Evolutionary conservation across 2,113 vertebrate genomes (phyloP).

Genomic region (Eolophus roseicapilla): DNA sequence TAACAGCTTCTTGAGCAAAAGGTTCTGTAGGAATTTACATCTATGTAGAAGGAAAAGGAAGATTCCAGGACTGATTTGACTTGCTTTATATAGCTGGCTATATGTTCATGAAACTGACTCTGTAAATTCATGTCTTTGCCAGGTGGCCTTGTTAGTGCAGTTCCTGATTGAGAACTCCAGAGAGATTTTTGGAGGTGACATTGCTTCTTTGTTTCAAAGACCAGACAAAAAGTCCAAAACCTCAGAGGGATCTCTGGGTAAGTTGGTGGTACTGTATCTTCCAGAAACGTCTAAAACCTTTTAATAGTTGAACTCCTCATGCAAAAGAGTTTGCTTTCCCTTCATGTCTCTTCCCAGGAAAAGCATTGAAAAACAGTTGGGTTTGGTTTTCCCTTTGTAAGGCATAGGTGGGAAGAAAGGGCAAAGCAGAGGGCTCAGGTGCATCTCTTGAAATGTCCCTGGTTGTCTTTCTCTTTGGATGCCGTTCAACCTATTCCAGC

Average conservation of each 20-base stretch:
- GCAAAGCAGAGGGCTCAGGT: background rate
- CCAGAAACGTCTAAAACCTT: background rate
- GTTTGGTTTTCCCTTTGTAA: background rate
- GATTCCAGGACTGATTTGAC: background rate
- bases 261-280: background rate
- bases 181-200: constrained; percentile 77
- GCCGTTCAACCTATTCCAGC: background rate
- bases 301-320: background rate
- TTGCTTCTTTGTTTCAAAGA: constrained; percentile 66
- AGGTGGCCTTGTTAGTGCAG: constrained; percentile 80
- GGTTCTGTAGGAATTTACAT: background rate
- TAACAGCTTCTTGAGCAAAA: background rate
- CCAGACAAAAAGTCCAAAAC: constrained; percentile 33
- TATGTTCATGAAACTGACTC: background rate
- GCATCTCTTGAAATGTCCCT: background rate
- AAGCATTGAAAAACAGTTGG: background rate
- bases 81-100: background rate
- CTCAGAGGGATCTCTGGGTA: constrained; percentile 60
- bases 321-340: background rate
- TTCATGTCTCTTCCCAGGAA: background rate
- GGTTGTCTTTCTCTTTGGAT: background rate
- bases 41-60: background rate
- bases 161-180: constrained; percentile 79
- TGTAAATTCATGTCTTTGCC: background rate
- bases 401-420: background rate